Base-by-base conservation (phyloP, 2,797 vertebrate genomes). In the Antrozous pallidus region DNA sequence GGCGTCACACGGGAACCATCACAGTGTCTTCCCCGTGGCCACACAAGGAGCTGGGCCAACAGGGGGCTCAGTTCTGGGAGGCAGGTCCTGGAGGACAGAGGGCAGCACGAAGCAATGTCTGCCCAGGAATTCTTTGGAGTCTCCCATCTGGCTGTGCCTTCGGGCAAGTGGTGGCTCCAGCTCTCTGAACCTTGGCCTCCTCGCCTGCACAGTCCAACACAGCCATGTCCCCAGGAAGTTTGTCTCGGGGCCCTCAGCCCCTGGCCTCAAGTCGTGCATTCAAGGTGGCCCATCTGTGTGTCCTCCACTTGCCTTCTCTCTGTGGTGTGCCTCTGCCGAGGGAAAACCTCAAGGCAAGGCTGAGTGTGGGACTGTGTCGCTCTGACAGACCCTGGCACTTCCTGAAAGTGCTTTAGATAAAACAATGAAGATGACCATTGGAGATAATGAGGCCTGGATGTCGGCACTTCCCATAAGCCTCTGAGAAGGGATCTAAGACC, bases 391-490 rank as follows among this genome's bases (percentile, higher is more conserved):
- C 79, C 63, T 17, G 3, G 0, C 0, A 54, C 94, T 96, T 96
- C 95, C 96, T 93, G 81, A 79, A 70, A 69, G 61, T 6, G n/a
- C 18, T 54, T 61, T 24, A 82, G 95, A 96, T 96, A 96, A 95
- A 11, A 10, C 45, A 11, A 33, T 11, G 10, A 26, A 89, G 94
- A 83, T 84, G 93, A 87, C 91, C 45, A 2, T 6, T 8, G 2
- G 74, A 8, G 81, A 93, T 79, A 93, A 47, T 6, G 65, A 13
- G 0, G 28, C 87, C 4, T 5, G 20, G 49, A 33, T 56, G 47
- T 47, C 13, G 0, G 90, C 17, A 16, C 38, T 93, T 93, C 87
- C 95, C 73, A 31, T 4, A 42, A 67, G 61, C 89, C 79, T 73
- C 90, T 7, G 8, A 24, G 33, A 24, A 54, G 73, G 10, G 78